Evolutionary conservation across 53 echinoderm and acorn worm genomes (phyloP), one percentile per base, ranked within the genome.

Genomic region (Paracentrotus lividus): DNA sequence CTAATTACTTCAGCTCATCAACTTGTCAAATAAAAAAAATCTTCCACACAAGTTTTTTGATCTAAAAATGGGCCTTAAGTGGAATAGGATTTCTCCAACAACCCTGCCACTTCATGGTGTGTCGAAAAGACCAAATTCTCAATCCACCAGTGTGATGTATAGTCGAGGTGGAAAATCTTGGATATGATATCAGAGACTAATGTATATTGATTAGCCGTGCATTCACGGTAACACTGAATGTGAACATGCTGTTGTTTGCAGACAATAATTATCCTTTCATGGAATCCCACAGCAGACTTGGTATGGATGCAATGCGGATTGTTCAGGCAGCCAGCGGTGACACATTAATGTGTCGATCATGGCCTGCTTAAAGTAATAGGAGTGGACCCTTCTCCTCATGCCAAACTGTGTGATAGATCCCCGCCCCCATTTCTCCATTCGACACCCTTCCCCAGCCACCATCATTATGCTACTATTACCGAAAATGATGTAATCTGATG

Each of bases 301-400:
- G 72, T 72, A 72, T 20, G 40, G 72, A 5, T 40, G 72, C n/a
- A n/a, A 9, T 72, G 72, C 38, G 36, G 72, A 72, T n/a, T 72
- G 72, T 40, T 72, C 72, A 38, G 40, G 36, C 36, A 72, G 40
- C 72, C 36, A 18, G 4, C 32, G 18, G 21, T 72, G 72, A 72
- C 72, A 72, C 40, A n/a, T n/a, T n/a, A 36, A 72, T 4, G 18
- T 72, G 72, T 72, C 72, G 20, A 72, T 72, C 72, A 36, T 72
- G 40, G 36, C 40, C 18, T 40, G n/a, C 18, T 36, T 38, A 40
- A 40, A 72, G 40, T 72, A 40, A 38, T 72, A 72, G 40, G 21
- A n/a, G 12, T 38, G 18, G 16, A 72, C 72, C 10, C 72, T 21
- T 20, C 72, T 27, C 27, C 8, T 5, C 20, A 40, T 72, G 36